Base-by-base conservation (phyloP, 2,113 vertebrate genomes). In the Todiramphus chloris region DNA sequence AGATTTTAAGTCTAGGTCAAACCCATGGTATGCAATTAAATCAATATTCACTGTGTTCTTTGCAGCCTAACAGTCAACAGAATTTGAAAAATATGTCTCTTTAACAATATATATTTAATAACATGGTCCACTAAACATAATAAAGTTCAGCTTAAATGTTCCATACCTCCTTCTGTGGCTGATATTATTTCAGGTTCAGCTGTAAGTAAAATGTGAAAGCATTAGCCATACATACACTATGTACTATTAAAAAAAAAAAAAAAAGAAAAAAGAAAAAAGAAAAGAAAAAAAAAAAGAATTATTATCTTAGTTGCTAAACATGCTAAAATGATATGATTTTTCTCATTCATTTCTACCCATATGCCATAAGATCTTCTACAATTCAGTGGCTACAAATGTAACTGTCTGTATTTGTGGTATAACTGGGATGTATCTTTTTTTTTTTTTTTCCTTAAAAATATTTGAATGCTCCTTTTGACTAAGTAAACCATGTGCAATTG, bases 91-190 rank as follows among this genome's bases (percentile, higher is more conserved):
- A 83, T 41, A 83, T 56, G 56, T 75, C 62, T 86, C 35, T 87
- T 87, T 72, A 82, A 78, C 59, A 82, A 70, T 35, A 86, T 73
- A 63, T 91, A 76, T 95, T 90, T 96, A 96, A 97, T 95, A 95
- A 80, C 84, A 91, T 46, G 83, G 80, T 90, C 84, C 73, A 81
- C 25, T 90, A 95, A 72, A 30, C 39, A 68, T 89, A 93, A 94
- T 94, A 97, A 94, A 95, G 30, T 87, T 92, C 63, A 79, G 37
- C 44, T 94, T 92, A 84, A 95, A 81, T 88, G 82, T 91, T 63
- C 82, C 82, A 64, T 91, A 63, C 39, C 51, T 80, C 43, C 31
- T 73, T 89, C 69, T 79, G 37, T 87, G 43, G 15, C 33, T 80
- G 30, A 60, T 85, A 89, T 56, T 86, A 67, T 79, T 92, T 63